These are phyloP conservation scores for Tinamus guttatus DNA, from an alignment of 2,113 vertebrate genomes.

Conservation along the genomic window DNA sequence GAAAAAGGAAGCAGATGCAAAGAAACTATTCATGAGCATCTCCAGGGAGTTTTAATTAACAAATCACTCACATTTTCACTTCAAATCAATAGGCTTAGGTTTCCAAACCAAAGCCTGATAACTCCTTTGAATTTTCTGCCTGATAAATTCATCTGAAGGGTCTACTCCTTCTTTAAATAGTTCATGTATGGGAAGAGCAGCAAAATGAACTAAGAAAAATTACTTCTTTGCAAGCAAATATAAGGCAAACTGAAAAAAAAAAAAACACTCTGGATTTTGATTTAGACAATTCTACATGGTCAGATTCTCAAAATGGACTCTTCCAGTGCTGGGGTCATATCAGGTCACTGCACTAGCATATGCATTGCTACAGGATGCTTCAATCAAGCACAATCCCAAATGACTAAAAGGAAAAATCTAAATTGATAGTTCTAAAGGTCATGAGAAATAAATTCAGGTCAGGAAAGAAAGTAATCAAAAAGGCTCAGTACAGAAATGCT, in stretches of 20 bases:
- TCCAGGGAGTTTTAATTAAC: background rate
- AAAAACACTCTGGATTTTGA: background rate
- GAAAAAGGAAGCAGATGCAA: background rate
- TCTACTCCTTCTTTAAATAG: background rate
- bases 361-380: background rate
- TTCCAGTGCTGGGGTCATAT: background rate
- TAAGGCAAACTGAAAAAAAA: background rate
- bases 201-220: background rate
- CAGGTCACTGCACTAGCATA: background rate
- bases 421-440: slow-evolving; percentile 74
- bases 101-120: background rate
- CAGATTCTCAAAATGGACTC: background rate
- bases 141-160: background rate
- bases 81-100: background rate
- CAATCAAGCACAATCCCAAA: slow-evolving; percentile 61
- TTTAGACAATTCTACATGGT: background rate
- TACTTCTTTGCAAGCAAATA: background rate
- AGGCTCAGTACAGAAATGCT: slow-evolving; percentile 11
- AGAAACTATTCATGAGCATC: slow-evolving; percentile 8
- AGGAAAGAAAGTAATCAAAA: slow-evolving; percentile 72
- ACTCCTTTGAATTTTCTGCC: background rate
- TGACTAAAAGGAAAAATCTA: slow-evolving; percentile 44
- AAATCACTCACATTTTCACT: background rate
- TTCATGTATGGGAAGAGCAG: background rate
- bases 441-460: slow-evolving; percentile 68